Base-by-base conservation (phyloP, 2,797 vertebrate genomes). In the Schizopygopsis malacanthus region DNA sequence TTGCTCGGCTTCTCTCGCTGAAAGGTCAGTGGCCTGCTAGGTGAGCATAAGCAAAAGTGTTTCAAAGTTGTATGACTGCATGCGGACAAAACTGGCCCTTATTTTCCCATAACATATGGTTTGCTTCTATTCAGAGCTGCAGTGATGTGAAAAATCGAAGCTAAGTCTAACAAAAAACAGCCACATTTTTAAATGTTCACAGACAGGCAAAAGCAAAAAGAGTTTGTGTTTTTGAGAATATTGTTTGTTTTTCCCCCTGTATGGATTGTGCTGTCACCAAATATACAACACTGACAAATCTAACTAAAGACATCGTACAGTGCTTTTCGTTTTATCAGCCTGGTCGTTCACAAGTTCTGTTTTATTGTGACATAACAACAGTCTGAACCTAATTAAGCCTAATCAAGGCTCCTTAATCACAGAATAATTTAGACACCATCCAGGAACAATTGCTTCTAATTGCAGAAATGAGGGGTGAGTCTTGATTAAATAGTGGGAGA, bases 351-450 rank as follows among this genome's bases (percentile, higher is more conserved):
- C 67, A 76, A 71, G 84, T 69, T 52, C 11, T 73, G n/a, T 84
- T 86, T 77, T 85, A 61, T 78, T 61, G 13, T 76, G 39, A 61
- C 33, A 63, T 69, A 47, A 81, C 80, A 82, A 72, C 61, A 76
- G 47, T 67, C 22, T 8, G 25, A 61, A n/a, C 13, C 43, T 71
- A 67, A 78, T 73, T 85, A 83, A 39, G 16, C 33, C 69, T 76
- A 94, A 92, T 94, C 92, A 94, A 86, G 80, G 25, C 47, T 80
- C 65, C 41, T 84, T 87, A 91, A 90, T 90, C 92, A 93, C 89
- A 91, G 90, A 88, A 75, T 65, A 85, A 41, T 67, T 33, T 69
- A 75, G 61, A 75, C 80, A 54, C 81, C 71, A 39, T 63, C 54
- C 28, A 33, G 45, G 70, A 80, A 89, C 86, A 92, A 91, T 91